Evolutionary conservation across 1,140 invertebrate species (phyloP).

Genomic region (Galleria mellonella): DNA sequence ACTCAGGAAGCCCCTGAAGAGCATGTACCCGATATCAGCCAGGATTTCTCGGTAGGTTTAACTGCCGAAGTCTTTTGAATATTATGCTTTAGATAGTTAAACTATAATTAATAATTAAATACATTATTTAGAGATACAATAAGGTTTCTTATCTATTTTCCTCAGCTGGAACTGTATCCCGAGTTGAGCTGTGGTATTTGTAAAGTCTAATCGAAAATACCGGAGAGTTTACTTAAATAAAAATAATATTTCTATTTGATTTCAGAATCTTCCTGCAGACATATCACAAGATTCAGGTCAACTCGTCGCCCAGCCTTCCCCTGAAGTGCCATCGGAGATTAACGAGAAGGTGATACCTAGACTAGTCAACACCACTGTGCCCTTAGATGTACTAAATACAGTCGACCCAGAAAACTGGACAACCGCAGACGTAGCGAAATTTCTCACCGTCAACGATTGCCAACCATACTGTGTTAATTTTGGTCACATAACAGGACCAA

Average conservation of each 20-base stretch:
- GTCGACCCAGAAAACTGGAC: slow-evolving; percentile 79
- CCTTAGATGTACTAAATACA: slow-evolving; percentile 46
- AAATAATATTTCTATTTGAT: neutral
- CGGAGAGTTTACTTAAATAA: neutral
- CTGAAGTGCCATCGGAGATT: slow-evolving; percentile 15
- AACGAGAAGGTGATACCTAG: slow-evolving; percentile 80
- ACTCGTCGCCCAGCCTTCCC: slow-evolving; percentile 26
- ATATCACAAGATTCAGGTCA: slow-evolving; percentile 20
- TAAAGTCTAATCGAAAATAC: neutral
- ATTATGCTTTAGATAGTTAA: too few species aligned
- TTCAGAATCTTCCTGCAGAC: slow-evolving; percentile 14
- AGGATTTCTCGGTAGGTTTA: slow-evolving; percentile 11
- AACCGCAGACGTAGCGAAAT: slow-evolving; percentile 88
- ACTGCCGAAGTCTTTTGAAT: too few species aligned
- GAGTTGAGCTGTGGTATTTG: too few species aligned
- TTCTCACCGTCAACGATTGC: slow-evolving; percentile 92
- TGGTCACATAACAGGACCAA: slow-evolving; percentile 87
- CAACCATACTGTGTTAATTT: slow-evolving; percentile 91
- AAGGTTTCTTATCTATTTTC: too few species aligned
- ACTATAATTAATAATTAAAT: too few species aligned
- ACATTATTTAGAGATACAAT: too few species aligned
- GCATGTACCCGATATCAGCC: slow-evolving; percentile 11
- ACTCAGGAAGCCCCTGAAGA: slow-evolving; percentile 18
- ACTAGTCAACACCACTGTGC: slow-evolving; percentile 75
- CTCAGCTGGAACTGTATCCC: too few species aligned